Evolutionary conservation across 2,113 vertebrate species (phyloP).

Genomic region (Pogonocichla stellata): DNA sequence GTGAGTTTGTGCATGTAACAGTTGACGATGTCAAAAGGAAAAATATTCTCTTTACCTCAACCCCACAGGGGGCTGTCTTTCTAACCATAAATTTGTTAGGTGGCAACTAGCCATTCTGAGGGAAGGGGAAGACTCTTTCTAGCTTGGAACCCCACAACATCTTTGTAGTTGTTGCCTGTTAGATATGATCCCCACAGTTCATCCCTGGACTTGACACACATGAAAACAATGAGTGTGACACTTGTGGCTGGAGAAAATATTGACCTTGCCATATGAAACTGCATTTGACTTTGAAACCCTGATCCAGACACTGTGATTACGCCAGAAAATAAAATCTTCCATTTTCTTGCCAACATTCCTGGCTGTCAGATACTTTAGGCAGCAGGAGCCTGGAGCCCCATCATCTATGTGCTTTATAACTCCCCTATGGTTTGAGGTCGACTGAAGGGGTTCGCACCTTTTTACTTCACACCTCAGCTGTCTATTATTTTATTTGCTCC

Average conservation of each 20-base stretch:
- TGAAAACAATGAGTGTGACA: neutral
- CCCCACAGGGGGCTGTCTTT: neutral
- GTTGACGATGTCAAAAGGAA: neutral
- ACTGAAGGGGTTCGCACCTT: neutral
- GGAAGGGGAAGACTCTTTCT: neutral
- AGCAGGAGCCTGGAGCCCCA: neutral
- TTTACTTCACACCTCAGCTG: neutral
- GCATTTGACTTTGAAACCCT: neutral
- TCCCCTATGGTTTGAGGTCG: neutral
- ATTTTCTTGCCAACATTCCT: conserved; percentile 5
- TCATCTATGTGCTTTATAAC: neutral
- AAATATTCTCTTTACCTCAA: neutral
- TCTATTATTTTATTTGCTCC: neutral
- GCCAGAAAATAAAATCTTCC: neutral
- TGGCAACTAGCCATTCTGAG: neutral
- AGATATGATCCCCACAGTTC: neutral
- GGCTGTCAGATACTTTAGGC: neutral
- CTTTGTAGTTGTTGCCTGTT: neutral
- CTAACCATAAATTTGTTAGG: neutral
- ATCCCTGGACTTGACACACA: neutral
- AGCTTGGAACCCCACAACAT: neutral
- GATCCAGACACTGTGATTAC: neutral
- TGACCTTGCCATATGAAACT: neutral
- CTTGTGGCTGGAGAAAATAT: neutral
- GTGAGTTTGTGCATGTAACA: neutral